phyloP scores from a whole-genome alignment of 2,113 vertebrate genomes.

The Suncus etruscus region DNA sequence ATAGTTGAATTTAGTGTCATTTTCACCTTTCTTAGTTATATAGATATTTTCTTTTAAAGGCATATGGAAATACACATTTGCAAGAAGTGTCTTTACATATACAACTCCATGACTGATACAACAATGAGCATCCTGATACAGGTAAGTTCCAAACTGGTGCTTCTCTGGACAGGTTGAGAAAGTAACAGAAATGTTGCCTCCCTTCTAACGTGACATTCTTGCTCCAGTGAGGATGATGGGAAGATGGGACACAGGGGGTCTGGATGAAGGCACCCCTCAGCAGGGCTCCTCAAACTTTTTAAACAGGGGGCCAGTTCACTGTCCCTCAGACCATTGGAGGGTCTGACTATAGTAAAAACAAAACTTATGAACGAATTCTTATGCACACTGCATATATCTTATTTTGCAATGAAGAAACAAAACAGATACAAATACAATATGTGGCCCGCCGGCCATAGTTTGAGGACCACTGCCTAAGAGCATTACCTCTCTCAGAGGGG shows the following conservation, averaged over 20 bases:
- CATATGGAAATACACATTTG: slow-evolving; percentile 74
- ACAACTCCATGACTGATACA: slow-evolving; percentile 78
- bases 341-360: too few relatives aligned
- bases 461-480: too few relatives aligned
- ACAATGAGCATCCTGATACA: slow-evolving; percentile 28
- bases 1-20: slow-evolving; percentile 73
- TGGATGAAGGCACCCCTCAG: not conserved
- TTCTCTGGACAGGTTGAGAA: not conserved
- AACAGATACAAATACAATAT: too few relatives aligned
- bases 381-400: too few relatives aligned
- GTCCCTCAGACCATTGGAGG: too few relatives aligned
- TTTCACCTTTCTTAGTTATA: slow-evolving; percentile 82
- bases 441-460: too few relatives aligned
- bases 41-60: slow-evolving; percentile 80
- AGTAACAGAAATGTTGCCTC: slow-evolving; percentile 42
- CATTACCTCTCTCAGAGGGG: not conserved
- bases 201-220: not conserved
- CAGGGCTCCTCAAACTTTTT: too few relatives aligned
- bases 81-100: slow-evolving; percentile 77
- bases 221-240: not conserved
- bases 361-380: too few relatives aligned
- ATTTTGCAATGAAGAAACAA: too few relatives aligned
- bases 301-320: too few relatives aligned
- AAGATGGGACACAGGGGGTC: rapidly evolving
- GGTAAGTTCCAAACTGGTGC: slow-evolving; percentile 56